Percentiles rank a stretch among this genome's conserved stretches.
Conservation (phyloP, 1,140 invertebrate genomes). For the Macrocentrus cingulum region DNA sequence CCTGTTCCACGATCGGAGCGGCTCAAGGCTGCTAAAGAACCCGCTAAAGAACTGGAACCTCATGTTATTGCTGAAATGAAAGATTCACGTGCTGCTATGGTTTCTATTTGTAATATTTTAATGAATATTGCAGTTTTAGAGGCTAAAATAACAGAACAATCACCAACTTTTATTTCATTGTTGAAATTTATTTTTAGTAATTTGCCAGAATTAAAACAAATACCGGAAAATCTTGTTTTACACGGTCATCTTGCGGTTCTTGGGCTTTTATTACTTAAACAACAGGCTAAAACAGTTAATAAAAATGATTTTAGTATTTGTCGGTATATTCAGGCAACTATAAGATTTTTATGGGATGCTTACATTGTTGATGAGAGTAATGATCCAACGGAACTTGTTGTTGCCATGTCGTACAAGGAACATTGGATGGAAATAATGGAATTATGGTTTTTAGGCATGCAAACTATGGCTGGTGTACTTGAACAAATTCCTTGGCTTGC, state of each 20-base stretch:
- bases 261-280: constrained; percentile 80
- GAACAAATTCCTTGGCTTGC: constrained; percentile 83
- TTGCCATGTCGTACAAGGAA: constrained; percentile 82
- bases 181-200: constrained; percentile 86
- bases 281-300: constrained; percentile 77
- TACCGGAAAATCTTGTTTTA: constrained; percentile 79
- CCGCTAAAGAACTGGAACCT: constrained; percentile 72
- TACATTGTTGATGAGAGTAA: constrained; percentile 85
- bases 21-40: constrained; percentile 71
- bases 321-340: constrained; percentile 83
- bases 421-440: constrained; percentile 87
- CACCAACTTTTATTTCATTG: constrained; percentile 73
- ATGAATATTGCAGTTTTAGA: constrained; percentile 91
- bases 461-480: constrained; percentile 81
- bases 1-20: constrained; percentile 76
- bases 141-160: constrained; percentile 76
- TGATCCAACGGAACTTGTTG: constrained; percentile 76
- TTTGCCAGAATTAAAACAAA: constrained; percentile 80
- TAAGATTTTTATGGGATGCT: constrained; percentile 89
- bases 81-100: constrained; percentile 78
- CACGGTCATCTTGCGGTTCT: constrained; percentile 82
- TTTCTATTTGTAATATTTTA: constrained; percentile 86
- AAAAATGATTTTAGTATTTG: constrained; percentile 86
- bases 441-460: constrained; percentile 92
- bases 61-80: constrained; percentile 77